phyloP scores from a whole-genome alignment of 2,113 vertebrate species.

The Hippocampus abdominalis region DNA sequence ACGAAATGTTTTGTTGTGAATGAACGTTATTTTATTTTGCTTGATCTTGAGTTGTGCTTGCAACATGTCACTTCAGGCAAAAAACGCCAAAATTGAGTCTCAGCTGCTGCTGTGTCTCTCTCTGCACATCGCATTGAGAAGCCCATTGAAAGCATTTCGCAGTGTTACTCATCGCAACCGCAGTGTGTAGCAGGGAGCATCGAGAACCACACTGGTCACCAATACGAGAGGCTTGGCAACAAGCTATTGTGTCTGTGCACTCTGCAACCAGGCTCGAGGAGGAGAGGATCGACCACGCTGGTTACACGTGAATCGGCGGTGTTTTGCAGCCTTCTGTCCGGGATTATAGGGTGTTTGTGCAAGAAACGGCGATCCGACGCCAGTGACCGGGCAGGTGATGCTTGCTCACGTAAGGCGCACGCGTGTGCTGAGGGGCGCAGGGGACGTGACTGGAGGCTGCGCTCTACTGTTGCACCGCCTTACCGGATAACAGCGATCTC shows the following conservation, averaged over 20 bases:
- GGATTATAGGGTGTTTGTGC: constrained; percentile 69
- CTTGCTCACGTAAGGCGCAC: constrained; percentile 70
- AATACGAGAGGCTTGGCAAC: constrained; percentile 36
- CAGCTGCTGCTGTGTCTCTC: not conserved
- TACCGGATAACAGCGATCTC: constrained; percentile 64
- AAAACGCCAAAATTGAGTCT: not conserved
- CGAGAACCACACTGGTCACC: constrained; percentile 44
- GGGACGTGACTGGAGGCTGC: constrained; percentile 69
- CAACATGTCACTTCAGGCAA: not conserved
- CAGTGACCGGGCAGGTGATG: constrained; percentile 69
- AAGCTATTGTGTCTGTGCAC: constrained; percentile 37
- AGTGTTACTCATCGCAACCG: constrained; percentile 59
- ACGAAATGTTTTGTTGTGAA: not conserved
- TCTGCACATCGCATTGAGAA: not conserved
- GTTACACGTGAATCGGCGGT: constrained; percentile 26
- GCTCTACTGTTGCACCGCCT: constrained; percentile 76
- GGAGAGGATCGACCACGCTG: not conserved
- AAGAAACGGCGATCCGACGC: constrained; percentile 68
- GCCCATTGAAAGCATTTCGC: constrained; percentile 37
- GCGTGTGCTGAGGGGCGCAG: constrained; percentile 62
- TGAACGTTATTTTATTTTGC: not conserved
- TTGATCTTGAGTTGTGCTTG: not conserved
- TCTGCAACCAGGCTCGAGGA: constrained; percentile 4
- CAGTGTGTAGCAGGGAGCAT: constrained; percentile 58
- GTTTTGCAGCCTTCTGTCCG: constrained; percentile 44